phyloP scores from a whole-genome alignment of 2,797 vertebrate species.

The Brachyrhaphis roseni region DNA sequence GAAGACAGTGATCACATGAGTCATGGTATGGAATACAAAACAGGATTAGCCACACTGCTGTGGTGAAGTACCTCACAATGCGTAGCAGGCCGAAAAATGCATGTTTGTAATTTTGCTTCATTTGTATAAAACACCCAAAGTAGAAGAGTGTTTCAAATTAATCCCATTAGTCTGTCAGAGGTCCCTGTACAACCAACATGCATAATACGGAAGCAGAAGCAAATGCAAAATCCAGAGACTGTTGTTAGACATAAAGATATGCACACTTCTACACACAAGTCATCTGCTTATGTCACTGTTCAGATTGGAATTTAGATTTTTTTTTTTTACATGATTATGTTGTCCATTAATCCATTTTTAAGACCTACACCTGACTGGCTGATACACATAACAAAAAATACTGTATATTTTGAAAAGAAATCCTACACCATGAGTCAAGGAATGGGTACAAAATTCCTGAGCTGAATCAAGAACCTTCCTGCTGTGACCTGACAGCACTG shows the following conservation, averaged over 20 bases:
- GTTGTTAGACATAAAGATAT: constrained; percentile 21
- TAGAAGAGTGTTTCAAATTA: constrained; percentile 49
- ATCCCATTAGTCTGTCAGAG: constrained; percentile 61
- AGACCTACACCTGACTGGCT: not conserved
- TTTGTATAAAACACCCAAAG: constrained; percentile 31
- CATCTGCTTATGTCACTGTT: not conserved
- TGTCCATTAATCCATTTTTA: not conserved
- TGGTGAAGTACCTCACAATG: constrained; percentile 38
- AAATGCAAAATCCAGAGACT: constrained; percentile 22
- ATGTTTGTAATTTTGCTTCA: constrained; percentile 31
- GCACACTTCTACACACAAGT: not conserved
- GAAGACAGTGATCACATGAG: constrained; percentile 59
- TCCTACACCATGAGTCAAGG: not conserved
- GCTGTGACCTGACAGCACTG: not conserved
- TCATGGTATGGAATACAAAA: constrained; percentile 59
- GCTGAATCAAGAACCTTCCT: constrained; percentile 1
- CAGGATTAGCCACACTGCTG: constrained; percentile 58
- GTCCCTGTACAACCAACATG: constrained; percentile 49
- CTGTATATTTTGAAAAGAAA: not conserved
- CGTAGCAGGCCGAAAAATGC: constrained; percentile 40
- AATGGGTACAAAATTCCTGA: not conserved
- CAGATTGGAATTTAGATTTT: not conserved
- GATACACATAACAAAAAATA: not conserved
- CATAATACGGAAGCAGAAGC: constrained; percentile 43
- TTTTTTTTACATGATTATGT: not conserved